Base-by-base conservation (phyloP, 1,140 invertebrate genomes). In the Solenopsis fugax region DNA sequence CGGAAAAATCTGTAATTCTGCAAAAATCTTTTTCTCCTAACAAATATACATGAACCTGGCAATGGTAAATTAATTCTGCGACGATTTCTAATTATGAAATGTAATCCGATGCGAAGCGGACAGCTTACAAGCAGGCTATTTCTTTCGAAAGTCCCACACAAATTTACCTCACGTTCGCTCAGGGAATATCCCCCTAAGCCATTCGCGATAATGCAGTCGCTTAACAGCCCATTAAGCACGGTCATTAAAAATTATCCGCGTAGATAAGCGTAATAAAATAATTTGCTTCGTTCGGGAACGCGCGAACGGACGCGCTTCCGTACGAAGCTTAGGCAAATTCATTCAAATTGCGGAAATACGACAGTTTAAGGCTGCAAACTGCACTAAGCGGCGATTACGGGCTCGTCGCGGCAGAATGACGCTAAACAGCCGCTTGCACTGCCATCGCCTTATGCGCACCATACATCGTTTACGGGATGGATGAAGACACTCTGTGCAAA, bases 261-360 rank as follows among this genome's bases (percentile, higher is more conserved):
- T n/a, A 64, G 80, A 88, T 90, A 90, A 90, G 77, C 37, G 45
- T 50, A 85, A 88, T 90, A 87, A 90, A 85, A 88, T 88, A 87
- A 90, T 90, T 87, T 60, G 29, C 62, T 48, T 54, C 21, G 58
- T 41, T 60, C 21, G 41, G n/a, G 50, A 89, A 58, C 6, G 24
- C 50, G 9, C 60, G 52, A 7, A 10, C 64, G 50, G 50, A 71
- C 82, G 67, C 18, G 37, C 52, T 48, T 64, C 50, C 18, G 41
- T 37, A 48, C 54, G 16, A 2, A 4, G 77, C 62, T 90, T 90
- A 90, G 45, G 86, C 73, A 88, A 90, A 91, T 91, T 90, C 76
- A 87, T 87, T 91, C 64, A 69, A 91, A 90, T 91, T 87, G 58
- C 77, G 69, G 64, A 88, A 91, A 81, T 88, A 86, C 82, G 86